phyloP scores from a whole-genome alignment of 2,888 invertebrate species.

The Lasioglossum morio region DNA sequence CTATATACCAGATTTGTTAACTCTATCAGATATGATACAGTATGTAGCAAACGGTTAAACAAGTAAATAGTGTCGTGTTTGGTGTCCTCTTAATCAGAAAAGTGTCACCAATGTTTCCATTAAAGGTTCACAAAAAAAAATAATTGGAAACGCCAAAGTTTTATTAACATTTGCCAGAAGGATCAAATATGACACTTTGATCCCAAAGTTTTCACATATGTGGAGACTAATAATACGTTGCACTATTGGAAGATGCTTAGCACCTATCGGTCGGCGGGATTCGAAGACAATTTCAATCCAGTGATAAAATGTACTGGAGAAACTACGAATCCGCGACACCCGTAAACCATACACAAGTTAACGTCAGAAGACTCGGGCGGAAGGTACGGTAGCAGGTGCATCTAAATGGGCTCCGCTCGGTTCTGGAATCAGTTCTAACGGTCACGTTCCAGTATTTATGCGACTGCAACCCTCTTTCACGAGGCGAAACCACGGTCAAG shows the following conservation, averaged over 20 bases:
- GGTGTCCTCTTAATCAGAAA: too few species aligned
- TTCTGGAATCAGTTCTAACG: conserved; percentile 66
- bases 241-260: not conserved
- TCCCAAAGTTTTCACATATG: not conserved
- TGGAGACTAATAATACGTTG: not conserved
- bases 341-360: conserved; percentile 36
- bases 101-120: not conserved
- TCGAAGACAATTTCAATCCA: conserved; percentile 5
- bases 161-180: not conserved
- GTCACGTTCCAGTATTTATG: conserved; percentile 71
- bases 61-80: too few species aligned
- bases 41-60: too few species aligned
- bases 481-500: conserved; percentile 54
- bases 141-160: not conserved
- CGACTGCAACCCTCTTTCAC: conserved; percentile 46
- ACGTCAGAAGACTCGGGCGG: conserved; percentile 10
- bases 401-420: conserved; percentile 57
- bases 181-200: not conserved
- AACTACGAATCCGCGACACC: conserved; percentile 19
- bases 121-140: not conserved
- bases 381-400: conserved; percentile 61
- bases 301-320: conserved; percentile 16
- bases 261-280: not conserved
- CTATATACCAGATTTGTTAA: too few species aligned
- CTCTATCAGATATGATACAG: too few species aligned